Conservation (phyloP, 2,888 invertebrate species). For the Flexamia atlantica region DNA sequence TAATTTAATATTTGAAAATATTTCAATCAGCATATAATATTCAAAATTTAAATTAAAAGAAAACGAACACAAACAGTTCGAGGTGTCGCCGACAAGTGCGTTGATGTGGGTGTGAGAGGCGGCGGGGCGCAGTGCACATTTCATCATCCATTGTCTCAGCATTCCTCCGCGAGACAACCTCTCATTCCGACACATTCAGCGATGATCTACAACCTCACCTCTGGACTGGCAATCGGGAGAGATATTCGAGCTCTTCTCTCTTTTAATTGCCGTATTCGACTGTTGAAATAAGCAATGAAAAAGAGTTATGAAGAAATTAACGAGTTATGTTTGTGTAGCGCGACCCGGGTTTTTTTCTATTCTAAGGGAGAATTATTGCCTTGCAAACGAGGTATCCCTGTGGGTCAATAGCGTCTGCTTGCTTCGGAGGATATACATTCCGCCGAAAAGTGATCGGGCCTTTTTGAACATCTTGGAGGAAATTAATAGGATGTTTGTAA, state of each 20-base stretch:
- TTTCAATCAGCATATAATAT: no score
- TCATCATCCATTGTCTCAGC: neutral
- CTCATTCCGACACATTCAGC: neutral
- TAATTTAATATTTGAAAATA: no score
- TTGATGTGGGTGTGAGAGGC: neutral
- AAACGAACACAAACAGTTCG: no score
- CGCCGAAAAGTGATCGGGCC: no score
- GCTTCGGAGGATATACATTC: neutral
- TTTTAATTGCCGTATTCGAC: neutral
- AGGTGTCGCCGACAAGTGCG: no score
- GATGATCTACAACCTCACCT: neutral
- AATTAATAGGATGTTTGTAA: no score
- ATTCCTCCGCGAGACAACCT: neutral
- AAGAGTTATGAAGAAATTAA: constrained; percentile 37
- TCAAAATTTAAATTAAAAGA: no score
- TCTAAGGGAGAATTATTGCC: neutral
- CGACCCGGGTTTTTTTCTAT: neutral
- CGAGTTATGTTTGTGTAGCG: constrained; percentile 5
- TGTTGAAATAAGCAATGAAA: constrained; percentile 15
- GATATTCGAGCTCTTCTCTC: neutral
- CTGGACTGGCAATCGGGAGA: neutral
- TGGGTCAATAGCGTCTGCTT: constrained; percentile 7
- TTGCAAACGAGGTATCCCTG: constrained; percentile 23
- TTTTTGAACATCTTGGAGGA: no score
- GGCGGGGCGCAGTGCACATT: neutral